Percentiles rank a stretch among this genome's conserved stretches.
Conservation (phyloP, 2,888 invertebrate genomes). For the Frankliniella fusca region DNA sequence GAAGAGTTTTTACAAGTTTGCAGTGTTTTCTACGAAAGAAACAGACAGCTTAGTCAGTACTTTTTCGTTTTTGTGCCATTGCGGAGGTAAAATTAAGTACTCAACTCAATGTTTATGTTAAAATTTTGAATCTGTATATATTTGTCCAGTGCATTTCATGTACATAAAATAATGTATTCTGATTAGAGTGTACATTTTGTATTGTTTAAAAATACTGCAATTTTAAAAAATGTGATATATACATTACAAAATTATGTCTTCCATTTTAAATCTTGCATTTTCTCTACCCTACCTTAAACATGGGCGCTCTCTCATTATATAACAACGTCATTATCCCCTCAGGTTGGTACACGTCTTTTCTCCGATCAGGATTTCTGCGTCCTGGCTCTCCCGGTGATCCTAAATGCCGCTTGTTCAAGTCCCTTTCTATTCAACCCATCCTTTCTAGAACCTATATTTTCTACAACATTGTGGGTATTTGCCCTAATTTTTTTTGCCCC, state of each 20-base stretch:
- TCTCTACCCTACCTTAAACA: background rate
- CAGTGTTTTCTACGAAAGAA: background rate
- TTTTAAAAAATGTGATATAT: conserved; percentile 25
- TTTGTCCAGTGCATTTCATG: conserved; percentile 5
- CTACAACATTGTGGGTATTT: no score
- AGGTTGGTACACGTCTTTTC: no score
- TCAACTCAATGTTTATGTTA: background rate
- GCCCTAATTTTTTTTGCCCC: no score
- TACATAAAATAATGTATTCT: conserved; percentile 7
- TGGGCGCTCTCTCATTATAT: no score
- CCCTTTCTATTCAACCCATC: no score
- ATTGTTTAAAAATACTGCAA: background rate
- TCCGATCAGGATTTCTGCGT: no score
- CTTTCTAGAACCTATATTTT: no score
- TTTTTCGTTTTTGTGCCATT: background rate
- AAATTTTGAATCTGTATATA: background rate
- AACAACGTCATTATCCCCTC: no score
- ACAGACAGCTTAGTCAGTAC: background rate
- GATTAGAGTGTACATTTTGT: conserved; percentile 25
- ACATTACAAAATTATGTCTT: conserved; percentile 19
- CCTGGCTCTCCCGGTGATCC: no score
- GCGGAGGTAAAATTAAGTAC: background rate
- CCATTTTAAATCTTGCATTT: conserved; percentile 5
- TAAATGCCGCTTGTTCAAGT: no score
- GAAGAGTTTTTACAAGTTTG: no score